Evolutionary conservation across 2,113 vertebrate genomes (phyloP), one percentile per base, ranked within the genome.

Genomic region (Solea senegalensis): DNA sequence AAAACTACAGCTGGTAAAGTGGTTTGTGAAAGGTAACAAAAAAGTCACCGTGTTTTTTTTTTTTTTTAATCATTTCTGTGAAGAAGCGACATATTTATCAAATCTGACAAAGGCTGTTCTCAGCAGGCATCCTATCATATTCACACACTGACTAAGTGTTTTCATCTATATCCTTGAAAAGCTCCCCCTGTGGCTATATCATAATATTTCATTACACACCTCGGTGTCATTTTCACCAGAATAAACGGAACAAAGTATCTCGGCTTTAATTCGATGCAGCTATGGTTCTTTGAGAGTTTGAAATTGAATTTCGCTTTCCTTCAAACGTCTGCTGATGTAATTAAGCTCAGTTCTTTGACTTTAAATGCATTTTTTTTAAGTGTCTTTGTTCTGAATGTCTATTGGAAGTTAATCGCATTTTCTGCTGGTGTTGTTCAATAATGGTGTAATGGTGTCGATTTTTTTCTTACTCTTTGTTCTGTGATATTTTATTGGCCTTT

Each of bases 381-480:
- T 71, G 50, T 73, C 85, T 91, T 89, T 84, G 72, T 88, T 88
- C 79, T 65, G 56, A 83, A 26, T 54, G 53, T 77, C 82, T 87
- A 80, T 86, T 74, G 68, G 64, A 88, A 83, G 76, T 90, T 93
- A 91, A 93, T 94, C 91, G 78, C 82, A 81, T 92, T 93, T 89
- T 78, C 61, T 52, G 70, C 16, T n/a, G 43, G 39, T 76, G 72
- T 76, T 80, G 74, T 82, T 81, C 71, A 82, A 79, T 60, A 82
- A 79, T 60, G 52, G 52, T 69, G 63, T 72, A 78, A 21, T 21
- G 21, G 5, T 34, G 34, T 34, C 34, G 3, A 3, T 45, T 3
- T 45, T 45, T 45, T 45, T 45, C 44, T 5, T 45, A 45, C 12
- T 45, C 8, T 45, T 45, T 45, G 44, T 45, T 45, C 12, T 9